Base-by-base conservation (phyloP, 2,113 vertebrate genomes). In the Sterna hirundo region DNA sequence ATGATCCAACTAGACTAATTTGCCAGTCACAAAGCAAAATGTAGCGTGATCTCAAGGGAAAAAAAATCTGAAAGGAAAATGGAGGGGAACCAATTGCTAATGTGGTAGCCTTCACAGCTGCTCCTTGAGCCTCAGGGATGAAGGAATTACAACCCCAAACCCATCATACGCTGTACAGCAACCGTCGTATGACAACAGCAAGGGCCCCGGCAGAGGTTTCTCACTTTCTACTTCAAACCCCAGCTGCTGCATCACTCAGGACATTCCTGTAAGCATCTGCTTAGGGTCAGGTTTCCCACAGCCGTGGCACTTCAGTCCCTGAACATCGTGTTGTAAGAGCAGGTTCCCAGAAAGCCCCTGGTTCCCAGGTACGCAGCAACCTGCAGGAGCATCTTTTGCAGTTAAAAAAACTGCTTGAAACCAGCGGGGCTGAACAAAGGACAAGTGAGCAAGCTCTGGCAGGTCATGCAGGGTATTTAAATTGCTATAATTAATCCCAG, bases 251-350 rank as follows among this genome's bases (percentile, higher is more conserved):
- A 78, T 90, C 16, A 16, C 55, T 66, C 55, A 29, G 77, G 46
- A 76, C 69, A 34, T 52, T 80, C 64, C 70, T 80, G 46, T 51
- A 57, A 71, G 30, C 71, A 75, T 88, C 81, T 88, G 47, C 55
- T 54, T 32, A 62, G 34, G 90, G 75, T 74, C 60, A 91, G 64
- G 42, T 60, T 77, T 77, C 76, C 86, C 68, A 74, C 54, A 46
- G 68, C 1, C 4, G 19, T 69, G 40, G 40, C 61, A 47, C 11
- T 70, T 65, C 51, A 29, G 68, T n/a, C 21, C 62, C 62, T 2
- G 1, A 20, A 55, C 5, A 40, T 16, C 4, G 3, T 1, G 1
- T 10, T 0, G 0, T 26, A 46, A 74, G 30, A 79, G 34, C 62
- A 61, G 68, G 68, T 20, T 94, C 65, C 11, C 87, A 72, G 66